Evolutionary conservation across 2,113 vertebrate species (phyloP).

Genomic region (Canis aureus): DNA sequence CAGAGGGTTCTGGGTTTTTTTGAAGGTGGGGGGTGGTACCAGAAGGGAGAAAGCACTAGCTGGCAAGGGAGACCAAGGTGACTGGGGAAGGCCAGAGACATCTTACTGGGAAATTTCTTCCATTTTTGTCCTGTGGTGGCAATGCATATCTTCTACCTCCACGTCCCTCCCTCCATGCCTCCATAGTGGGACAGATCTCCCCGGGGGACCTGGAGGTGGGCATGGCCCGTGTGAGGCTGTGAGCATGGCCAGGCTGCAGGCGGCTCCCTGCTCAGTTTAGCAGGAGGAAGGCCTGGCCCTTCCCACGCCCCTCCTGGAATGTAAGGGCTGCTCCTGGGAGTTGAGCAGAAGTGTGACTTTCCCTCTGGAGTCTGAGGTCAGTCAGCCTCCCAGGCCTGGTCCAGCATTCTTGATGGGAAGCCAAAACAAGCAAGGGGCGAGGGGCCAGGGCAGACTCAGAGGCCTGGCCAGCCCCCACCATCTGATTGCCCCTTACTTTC

Average conservation of each 20-base stretch:
- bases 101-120: not conserved
- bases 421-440: constrained; percentile 58
- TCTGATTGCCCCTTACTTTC: rapidly evolving
- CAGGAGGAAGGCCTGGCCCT: constrained; percentile 2
- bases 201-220: not conserved
- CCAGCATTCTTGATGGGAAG: constrained; percentile 58
- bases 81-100: not conserved
- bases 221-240: not conserved
- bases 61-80: not conserved
- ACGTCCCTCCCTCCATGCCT: not conserved
- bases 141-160: not conserved
- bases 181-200: rapidly evolving
- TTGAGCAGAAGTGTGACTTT: constrained; percentile 61
- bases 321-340: constrained; percentile 42
- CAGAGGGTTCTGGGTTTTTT: not conserved
- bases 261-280: not conserved
- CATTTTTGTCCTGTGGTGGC: not conserved
- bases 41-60: not conserved
- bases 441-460: not conserved
- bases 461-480: not conserved
- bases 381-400: constrained; percentile 66
- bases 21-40: not conserved
- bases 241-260: not conserved
- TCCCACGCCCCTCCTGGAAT: constrained; percentile 76
- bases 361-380: constrained; percentile 57